A percentile compares a stretch with the other conserved stretches of the same genome.
Conservation (phyloP, 2,888 invertebrate genomes). For the Lasius fuliginosus region DNA sequence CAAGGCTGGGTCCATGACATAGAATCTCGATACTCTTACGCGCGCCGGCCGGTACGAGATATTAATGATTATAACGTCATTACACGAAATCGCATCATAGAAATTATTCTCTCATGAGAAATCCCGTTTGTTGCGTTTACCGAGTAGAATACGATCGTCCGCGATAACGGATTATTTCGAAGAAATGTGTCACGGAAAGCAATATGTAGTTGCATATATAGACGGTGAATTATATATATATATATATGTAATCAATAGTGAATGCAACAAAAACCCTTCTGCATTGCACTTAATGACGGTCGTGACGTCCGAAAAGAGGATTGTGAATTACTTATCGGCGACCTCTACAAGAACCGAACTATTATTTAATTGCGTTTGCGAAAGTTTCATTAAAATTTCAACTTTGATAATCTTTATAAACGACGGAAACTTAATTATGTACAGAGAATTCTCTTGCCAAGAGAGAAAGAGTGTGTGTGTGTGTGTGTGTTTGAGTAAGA, state of each 20-base stretch:
- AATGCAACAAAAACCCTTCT: background rate
- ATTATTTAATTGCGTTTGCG: slow-evolving; percentile 35
- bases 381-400: slow-evolving; percentile 27
- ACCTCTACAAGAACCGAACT: background rate
- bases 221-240: background rate
- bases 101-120: slow-evolving; percentile 11
- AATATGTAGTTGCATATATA: background rate
- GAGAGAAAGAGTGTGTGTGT: background rate
- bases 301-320: background rate
- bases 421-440: slow-evolving; percentile 27
- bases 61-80: slow-evolving; percentile 66
- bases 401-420: background rate
- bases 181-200: background rate
- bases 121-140: background rate
- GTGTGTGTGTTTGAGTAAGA: slow-evolving; percentile 2
- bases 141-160: background rate
- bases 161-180: background rate
- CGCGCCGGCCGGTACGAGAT: slow-evolving; percentile 36
- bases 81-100: slow-evolving; percentile 58
- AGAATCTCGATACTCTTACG: slow-evolving; percentile 77
- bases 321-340: background rate
- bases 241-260: background rate
- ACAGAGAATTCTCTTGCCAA: background rate
- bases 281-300: background rate
- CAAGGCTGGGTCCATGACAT: slow-evolving; percentile 82